phyloP scores from a whole-genome alignment of 2,888 invertebrate species.

The Odontothrips loti region DNA sequence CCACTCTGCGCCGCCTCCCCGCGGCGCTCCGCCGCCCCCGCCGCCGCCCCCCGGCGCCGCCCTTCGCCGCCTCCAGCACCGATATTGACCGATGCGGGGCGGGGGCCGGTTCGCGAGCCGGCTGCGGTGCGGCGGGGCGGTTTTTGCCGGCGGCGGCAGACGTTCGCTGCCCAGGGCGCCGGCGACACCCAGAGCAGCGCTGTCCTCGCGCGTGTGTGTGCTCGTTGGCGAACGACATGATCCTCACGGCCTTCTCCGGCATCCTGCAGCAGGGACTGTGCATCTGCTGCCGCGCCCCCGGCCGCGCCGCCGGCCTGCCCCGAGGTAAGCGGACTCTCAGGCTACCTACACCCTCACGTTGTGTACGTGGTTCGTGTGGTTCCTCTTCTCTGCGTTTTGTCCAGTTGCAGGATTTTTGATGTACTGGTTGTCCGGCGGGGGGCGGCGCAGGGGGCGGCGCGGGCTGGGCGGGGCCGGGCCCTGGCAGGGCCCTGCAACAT shows the following conservation, averaged over 20 bases:
- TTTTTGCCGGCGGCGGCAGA: not conserved
- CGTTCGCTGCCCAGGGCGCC: not conserved
- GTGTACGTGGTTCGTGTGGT: not conserved
- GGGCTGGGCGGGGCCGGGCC: too few species aligned
- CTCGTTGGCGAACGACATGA: too few species aligned
- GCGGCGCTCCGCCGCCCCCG: not conserved
- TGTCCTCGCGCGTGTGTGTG: too few species aligned
- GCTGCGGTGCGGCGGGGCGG: not conserved
- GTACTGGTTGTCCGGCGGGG: too few species aligned
- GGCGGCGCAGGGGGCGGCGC: too few species aligned
- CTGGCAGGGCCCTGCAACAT: too few species aligned
- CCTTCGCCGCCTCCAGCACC: not conserved
- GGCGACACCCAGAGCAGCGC: not conserved
- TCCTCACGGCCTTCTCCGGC: conserved; percentile 5
- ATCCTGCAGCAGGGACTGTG: not conserved
- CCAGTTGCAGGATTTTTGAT: not conserved
- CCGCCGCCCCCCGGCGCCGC: not conserved
- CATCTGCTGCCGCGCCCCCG: conserved; percentile 17
- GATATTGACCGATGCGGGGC: conserved; percentile 16
- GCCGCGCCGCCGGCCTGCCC: not conserved
- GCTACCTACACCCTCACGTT: not conserved
- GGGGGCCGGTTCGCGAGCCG: not conserved
- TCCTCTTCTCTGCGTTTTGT: not conserved
- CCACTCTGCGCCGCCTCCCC: not conserved
- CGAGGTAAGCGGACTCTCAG: not conserved